These are phyloP conservation scores for Mesorhabditis belari DNA, from an alignment of 2,888 invertebrate genomes.

Conservation along the genomic window DNA sequence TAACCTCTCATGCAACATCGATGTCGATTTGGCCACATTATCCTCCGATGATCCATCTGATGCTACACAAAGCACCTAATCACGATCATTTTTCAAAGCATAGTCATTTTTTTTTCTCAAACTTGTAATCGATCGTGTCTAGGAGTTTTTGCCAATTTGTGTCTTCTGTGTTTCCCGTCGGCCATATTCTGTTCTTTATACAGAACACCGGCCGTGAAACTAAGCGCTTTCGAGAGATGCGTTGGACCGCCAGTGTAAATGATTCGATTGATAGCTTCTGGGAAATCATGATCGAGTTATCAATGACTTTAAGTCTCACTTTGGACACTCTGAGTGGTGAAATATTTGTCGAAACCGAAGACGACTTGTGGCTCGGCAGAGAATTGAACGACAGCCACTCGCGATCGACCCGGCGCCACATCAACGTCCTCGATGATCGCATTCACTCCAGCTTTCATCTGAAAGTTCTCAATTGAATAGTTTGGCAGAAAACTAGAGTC, in stretches of 20 bases:
- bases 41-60: slow-evolving; percentile 49
- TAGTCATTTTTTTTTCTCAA: not conserved
- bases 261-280: slow-evolving; percentile 41
- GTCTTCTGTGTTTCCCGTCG: slow-evolving; percentile 20
- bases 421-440: slow-evolving; percentile 39
- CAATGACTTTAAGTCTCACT: slow-evolving; percentile 13
- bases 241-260: slow-evolving; percentile 50
- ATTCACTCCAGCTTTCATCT: slow-evolving; percentile 35
- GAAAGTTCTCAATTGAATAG: no score
- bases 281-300: slow-evolving; percentile 5
- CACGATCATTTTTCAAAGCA: not conserved
- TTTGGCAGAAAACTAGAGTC: not conserved
- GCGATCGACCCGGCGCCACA: slow-evolving; percentile 41
- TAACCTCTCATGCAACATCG: slow-evolving; percentile 42
- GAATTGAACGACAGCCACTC: slow-evolving; percentile 40
- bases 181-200: slow-evolving; percentile 49
- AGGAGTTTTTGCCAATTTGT: slow-evolving; percentile 41
- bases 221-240: slow-evolving; percentile 45
- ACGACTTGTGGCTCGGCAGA: slow-evolving; percentile 43
- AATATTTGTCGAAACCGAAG: slow-evolving; percentile 47
- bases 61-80: slow-evolving; percentile 39
- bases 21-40: slow-evolving; percentile 35
- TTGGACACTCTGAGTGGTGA: slow-evolving; percentile 28
- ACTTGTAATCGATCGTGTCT: slow-evolving; percentile 44
- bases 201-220: slow-evolving; percentile 45